A percentile compares a stretch with the other conserved stretches of the same genome.
These are phyloP conservation scores for Heterodera schachtii DNA, from an alignment of 1,140 invertebrate genomes.

Conservation along the genomic window DNA sequence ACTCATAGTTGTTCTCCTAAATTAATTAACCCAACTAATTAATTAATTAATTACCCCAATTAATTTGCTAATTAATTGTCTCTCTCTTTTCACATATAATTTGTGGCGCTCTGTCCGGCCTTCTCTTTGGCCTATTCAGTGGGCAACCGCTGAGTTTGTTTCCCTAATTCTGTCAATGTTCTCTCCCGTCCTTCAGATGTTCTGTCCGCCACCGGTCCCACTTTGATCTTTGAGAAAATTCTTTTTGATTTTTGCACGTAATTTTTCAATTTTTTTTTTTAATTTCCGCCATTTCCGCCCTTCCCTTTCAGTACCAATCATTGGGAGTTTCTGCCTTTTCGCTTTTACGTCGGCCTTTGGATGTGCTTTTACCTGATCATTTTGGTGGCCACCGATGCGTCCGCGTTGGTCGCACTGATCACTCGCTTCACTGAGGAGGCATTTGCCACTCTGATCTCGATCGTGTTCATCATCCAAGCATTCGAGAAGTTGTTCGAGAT, in stretches of 20 bases:
- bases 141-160: slow-evolving; percentile 67
- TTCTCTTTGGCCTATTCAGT: slow-evolving; percentile 67
- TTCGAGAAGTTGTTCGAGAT: slow-evolving; percentile 49
- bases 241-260: slow-evolving; percentile 66
- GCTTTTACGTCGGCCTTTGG: slow-evolving; percentile 68
- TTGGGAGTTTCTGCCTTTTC: slow-evolving; percentile 66
- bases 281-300: neutral
- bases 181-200: slow-evolving; percentile 49
- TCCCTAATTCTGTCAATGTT: neutral
- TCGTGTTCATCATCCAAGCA: slow-evolving; percentile 68
- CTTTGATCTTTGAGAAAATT: slow-evolving; percentile 68
- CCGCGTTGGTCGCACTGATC: slow-evolving; percentile 55
- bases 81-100: slow-evolving; percentile 52
- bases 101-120: slow-evolving; percentile 66
- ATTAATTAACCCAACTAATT: no score
- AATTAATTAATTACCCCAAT: no score
- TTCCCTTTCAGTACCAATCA: slow-evolving; percentile 49
- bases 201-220: slow-evolving; percentile 68
- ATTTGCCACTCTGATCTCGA: slow-evolving; percentile 67
- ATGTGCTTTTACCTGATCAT: slow-evolving; percentile 66
- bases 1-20: no score
- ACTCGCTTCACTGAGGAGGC: slow-evolving; percentile 68
- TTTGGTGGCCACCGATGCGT: slow-evolving; percentile 66
- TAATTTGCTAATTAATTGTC: neutral
- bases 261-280: slow-evolving; percentile 5